phyloP scores from a whole-genome alignment of 2,113 vertebrate species.

The Columba livia region DNA sequence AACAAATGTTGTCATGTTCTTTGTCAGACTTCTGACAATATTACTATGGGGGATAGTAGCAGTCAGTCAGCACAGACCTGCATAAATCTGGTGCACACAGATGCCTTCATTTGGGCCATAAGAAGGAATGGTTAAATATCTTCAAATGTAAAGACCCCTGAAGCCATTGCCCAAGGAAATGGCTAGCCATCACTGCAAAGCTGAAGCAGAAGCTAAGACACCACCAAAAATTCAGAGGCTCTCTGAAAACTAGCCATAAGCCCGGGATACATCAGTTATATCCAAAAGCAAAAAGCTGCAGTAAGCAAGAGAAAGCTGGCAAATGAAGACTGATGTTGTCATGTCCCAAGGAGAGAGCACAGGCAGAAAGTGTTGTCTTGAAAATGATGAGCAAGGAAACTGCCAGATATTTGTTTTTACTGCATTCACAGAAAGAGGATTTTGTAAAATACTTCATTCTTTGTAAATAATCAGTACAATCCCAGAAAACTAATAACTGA shows the following conservation, averaged over 20 bases:
- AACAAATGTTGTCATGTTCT: neutral
- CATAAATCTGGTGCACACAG: neutral
- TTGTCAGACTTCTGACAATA: neutral
- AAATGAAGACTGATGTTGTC: neutral
- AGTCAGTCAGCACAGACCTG: neutral
- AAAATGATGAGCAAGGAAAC: neutral
- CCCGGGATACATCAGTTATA: neutral
- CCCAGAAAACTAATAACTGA: neutral
- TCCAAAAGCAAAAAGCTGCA: neutral
- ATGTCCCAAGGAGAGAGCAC: neutral
- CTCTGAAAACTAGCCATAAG: neutral
- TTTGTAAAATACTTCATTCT: neutral
- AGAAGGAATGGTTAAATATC: neutral
- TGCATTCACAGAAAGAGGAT: neutral
- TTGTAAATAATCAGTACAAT: neutral
- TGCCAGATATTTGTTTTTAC: neutral
- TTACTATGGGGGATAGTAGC: neutral
- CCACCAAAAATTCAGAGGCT: neutral
- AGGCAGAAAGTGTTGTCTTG: neutral
- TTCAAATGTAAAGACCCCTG: neutral
- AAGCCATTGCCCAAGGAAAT: neutral
- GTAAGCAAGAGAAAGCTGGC: neutral
- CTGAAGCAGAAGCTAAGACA: neutral
- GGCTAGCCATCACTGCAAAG: neutral
- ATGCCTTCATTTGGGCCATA: neutral